Conservation (phyloP, 1,140 invertebrate genomes). For the Lysiphlebus fabarum region DNA sequence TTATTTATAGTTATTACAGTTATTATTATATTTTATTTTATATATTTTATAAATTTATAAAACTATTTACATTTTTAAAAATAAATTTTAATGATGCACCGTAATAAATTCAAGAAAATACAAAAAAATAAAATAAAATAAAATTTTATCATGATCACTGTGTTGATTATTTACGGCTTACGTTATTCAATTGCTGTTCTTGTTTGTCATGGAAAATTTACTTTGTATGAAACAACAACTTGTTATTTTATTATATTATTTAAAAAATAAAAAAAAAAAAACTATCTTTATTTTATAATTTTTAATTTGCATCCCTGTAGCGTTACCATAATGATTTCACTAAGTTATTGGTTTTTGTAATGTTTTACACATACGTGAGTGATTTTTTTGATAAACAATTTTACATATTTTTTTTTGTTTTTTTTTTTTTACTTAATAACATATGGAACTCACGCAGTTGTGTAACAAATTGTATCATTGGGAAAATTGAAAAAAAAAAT, state of each 20-base stretch:
- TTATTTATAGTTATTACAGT: too few species aligned
- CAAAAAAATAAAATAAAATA: conserved; percentile 13
- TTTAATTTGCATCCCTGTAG: conserved; percentile 12
- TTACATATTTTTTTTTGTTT: conserved; percentile 23
- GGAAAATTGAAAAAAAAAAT: not conserved
- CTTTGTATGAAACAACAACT: conserved; percentile 24
- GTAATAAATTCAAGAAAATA: conserved; percentile 11
- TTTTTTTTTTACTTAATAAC: too few species aligned
- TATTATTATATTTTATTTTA: too few species aligned
- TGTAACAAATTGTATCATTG: not conserved
- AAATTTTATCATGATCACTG: conserved; percentile 10
- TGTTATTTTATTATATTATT: conserved; percentile 17
- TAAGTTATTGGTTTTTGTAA: conserved; percentile 18
- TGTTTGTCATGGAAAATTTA: conserved; percentile 28
- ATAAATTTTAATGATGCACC: conserved; percentile 3
- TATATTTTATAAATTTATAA: too few species aligned
- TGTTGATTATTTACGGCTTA: conserved; percentile 12
- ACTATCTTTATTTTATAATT: conserved; percentile 5
- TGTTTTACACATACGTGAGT: not conserved
- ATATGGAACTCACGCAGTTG: too few species aligned
- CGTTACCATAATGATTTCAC: conserved; percentile 15
- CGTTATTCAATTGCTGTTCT: conserved; percentile 24
- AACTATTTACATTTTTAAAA: not conserved
- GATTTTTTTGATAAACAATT: conserved; percentile 26
- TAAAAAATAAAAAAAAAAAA: conserved; percentile 4